Percentiles rank a stretch among this genome's conserved stretches.
These are phyloP conservation scores for Pristionchus arcanus DNA, from an alignment of 2,888 invertebrate species.

Conservation along the genomic window DNA sequence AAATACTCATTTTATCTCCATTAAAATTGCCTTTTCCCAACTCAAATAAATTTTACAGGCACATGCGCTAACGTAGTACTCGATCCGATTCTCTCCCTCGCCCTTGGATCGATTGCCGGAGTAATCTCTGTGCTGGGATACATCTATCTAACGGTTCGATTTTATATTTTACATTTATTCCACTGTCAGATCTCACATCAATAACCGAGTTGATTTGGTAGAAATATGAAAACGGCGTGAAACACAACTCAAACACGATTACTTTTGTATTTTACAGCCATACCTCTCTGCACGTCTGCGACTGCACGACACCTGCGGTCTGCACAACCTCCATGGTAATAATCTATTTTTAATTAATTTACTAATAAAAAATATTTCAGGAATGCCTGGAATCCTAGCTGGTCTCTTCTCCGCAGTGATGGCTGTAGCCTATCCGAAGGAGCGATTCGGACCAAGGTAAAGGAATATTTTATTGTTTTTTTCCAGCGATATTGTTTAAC, in stretches of 20 bases:
- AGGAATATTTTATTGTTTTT: no score
- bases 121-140: slow-evolving; percentile 76
- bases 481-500: no score
- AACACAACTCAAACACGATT: no score
- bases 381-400: slow-evolving; percentile 72
- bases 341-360: background rate
- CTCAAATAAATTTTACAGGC: slow-evolving; percentile 61
- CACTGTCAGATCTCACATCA: no score
- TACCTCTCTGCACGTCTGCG: slow-evolving; percentile 87
- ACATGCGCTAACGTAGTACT: slow-evolving; percentile 81
- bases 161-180: background rate
- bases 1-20: background rate
- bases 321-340: slow-evolving; percentile 72
- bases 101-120: slow-evolving; percentile 77
- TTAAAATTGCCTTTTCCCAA: background rate
- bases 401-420: slow-evolving; percentile 65
- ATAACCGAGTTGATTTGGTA: no score
- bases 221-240: no score
- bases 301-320: slow-evolving; percentile 76
- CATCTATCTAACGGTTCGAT: slow-evolving; percentile 68
- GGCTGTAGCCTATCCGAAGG: slow-evolving; percentile 63
- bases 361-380: background rate
- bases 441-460: slow-evolving; percentile 61
- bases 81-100: slow-evolving; percentile 77
- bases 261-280: slow-evolving; percentile 82